A percentile compares a stretch with the other conserved stretches of the same genome.
Evolutionary conservation across 2,113 vertebrate species (phyloP).

Genomic region (Smithornis capensis): DNA sequence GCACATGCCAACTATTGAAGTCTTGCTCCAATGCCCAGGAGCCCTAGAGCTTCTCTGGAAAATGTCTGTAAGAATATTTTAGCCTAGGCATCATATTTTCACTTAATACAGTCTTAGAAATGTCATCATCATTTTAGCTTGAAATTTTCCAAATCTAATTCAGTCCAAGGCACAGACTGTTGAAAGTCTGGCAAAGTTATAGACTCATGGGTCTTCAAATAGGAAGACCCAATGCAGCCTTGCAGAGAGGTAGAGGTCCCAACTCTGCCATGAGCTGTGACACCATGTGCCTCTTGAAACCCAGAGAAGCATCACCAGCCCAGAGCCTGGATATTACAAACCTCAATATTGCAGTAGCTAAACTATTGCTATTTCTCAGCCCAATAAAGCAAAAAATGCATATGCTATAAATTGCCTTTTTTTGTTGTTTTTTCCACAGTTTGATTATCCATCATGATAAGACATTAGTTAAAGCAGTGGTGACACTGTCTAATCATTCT

Average conservation of each 20-base stretch:
- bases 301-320: neutral
- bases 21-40: neutral
- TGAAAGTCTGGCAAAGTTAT: neutral
- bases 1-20: neutral
- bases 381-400: conserved; percentile 44
- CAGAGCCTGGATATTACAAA: neutral
- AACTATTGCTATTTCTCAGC: conserved; percentile 42
- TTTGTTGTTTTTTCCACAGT: conserved; percentile 51
- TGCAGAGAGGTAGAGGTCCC: neutral
- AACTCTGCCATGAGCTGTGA: neutral
- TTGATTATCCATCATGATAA: conserved; percentile 81
- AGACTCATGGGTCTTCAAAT: neutral
- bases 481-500: conserved; percentile 85
- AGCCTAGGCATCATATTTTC: neutral
- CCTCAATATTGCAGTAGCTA: neutral
- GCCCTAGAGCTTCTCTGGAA: neutral
- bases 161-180: fast-evolving
- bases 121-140: neutral
- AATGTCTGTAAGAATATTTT: neutral
- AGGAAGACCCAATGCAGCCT: neutral
- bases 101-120: neutral
- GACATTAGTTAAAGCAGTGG: conserved; percentile 80
- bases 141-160: conserved; percentile 16
- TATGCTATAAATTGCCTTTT: conserved; percentile 65
- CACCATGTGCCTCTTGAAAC: neutral